Evolutionary conservation across 2,888 invertebrate genomes (phyloP), one percentile per base, ranked within the genome.

Genomic region (Drosophila paramelanica): DNA sequence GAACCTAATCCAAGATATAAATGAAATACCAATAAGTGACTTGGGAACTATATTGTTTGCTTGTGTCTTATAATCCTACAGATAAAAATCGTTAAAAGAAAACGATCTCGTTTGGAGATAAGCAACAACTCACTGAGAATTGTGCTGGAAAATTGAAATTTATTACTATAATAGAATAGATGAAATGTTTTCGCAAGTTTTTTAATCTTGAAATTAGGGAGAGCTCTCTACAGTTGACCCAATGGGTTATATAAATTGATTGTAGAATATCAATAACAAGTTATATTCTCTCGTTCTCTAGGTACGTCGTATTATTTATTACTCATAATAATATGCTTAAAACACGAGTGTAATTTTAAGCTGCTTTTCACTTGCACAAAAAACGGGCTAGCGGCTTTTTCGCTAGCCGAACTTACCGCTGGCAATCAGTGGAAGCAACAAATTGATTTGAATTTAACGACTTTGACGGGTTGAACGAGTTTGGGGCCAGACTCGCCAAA

Each of bases 381-480:
- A 20, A 42, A 42, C 6, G 8, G 13, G 27, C 13, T 27, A 14
- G 13, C 4, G 5, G 4, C 36, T 36, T 36, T 36, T 13, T 4
- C 55, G 42, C 58, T 65, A 42, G 51, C 20, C 17, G 39, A 36
- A 56, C 20, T 52, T 27, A 11, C 27, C 7, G 8, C 45, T 31
- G 36, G 45, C 51, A 69, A 73, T 76, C 76, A 65, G 61, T 69
- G 51, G 14, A 3, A 14, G 49, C 27, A 49, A 46, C 57, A 25
- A 58, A 57, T 77, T 80, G 84, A 80, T 83, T 65, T 55, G 73
- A 67, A 62, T 80, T 87, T 81, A 81, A 81, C 70, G 65, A 73
- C 74, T 31, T 14, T 14, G 41, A 62, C 47, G 66, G 66, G 61
- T 64, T 59, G 57, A 59, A 46, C 50, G 23, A 55, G 71, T 60